These are phyloP conservation scores for Plecotus auritus DNA, from an alignment of 2,113 vertebrate genomes.

Conservation along the genomic window DNA sequence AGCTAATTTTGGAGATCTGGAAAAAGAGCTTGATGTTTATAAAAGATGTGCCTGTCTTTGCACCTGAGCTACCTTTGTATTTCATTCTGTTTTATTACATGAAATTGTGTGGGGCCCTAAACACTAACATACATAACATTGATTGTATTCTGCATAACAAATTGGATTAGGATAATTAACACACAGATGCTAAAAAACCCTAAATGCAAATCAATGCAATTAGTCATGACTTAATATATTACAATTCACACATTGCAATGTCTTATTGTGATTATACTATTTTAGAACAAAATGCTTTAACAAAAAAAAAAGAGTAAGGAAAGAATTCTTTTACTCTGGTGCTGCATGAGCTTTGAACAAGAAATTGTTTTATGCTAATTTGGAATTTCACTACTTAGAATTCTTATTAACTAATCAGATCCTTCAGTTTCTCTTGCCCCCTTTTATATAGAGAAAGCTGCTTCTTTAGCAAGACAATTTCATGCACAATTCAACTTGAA, in stretches of 20 bases:
- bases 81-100: conserved; percentile 68
- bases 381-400: conserved; percentile 64
- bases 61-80: conserved; percentile 72
- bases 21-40: conserved; percentile 53
- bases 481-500: conserved; percentile 71
- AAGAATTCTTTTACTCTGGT: conserved; percentile 43
- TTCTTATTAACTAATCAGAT: conserved; percentile 65
- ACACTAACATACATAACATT: conserved; percentile 70
- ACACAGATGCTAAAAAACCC: conserved; percentile 75
- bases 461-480: conserved; percentile 62
- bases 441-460: conserved; percentile 33
- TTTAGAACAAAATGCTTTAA: conserved; percentile 75
- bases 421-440: conserved; percentile 51
- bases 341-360: conserved; percentile 62
- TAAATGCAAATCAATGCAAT: conserved; percentile 74
- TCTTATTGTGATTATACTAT: conserved; percentile 77
- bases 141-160: conserved; percentile 76
- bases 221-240: conserved; percentile 76
- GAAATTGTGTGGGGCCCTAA: conserved; percentile 69
- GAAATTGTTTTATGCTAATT: conserved; percentile 48
- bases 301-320: neutral
- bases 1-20: conserved; percentile 68
- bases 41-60: conserved; percentile 68
- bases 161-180: conserved; percentile 77
- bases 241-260: conserved; percentile 75